Conservation (phyloP, 1,140 invertebrate species). For the Mycetomoellerius zeteki region DNA sequence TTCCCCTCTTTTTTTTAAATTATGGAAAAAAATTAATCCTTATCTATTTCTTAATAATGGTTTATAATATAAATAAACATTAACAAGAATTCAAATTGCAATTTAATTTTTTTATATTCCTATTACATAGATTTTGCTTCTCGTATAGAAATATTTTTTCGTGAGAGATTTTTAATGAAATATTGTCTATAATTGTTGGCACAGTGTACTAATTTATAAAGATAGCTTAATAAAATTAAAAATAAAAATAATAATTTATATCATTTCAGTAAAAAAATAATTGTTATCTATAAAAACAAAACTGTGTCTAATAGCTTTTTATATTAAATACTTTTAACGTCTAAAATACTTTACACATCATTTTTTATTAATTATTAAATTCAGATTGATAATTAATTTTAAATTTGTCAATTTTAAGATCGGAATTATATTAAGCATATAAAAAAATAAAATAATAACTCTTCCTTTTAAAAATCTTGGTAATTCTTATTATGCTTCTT, state of each 20-base stretch:
- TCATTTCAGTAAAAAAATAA: neutral
- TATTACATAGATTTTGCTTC: neutral
- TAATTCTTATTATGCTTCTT: too few species aligned
- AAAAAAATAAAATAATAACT: neutral
- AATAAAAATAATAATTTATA: neutral
- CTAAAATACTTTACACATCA: neutral
- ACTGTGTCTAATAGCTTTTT: neutral
- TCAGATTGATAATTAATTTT: too few species aligned
- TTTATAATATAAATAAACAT: conserved; percentile 7
- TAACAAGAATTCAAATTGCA: neutral
- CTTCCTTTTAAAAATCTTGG: neutral
- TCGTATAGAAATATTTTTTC: neutral
- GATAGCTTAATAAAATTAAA: conserved; percentile 12
- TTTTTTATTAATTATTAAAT: neutral
- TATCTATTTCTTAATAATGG: conserved; percentile 1
- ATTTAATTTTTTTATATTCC: neutral
- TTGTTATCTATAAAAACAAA: neutral
- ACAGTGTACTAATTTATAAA: neutral
- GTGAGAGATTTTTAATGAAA: neutral
- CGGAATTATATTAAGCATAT: neutral
- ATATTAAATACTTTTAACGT: neutral
- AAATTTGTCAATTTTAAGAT: neutral
- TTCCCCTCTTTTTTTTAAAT: neutral
- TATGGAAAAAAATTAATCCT: neutral
- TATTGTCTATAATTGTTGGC: neutral